Base-by-base conservation (phyloP, 2,888 invertebrate genomes). In the Polydrusus cervinus region DNA sequence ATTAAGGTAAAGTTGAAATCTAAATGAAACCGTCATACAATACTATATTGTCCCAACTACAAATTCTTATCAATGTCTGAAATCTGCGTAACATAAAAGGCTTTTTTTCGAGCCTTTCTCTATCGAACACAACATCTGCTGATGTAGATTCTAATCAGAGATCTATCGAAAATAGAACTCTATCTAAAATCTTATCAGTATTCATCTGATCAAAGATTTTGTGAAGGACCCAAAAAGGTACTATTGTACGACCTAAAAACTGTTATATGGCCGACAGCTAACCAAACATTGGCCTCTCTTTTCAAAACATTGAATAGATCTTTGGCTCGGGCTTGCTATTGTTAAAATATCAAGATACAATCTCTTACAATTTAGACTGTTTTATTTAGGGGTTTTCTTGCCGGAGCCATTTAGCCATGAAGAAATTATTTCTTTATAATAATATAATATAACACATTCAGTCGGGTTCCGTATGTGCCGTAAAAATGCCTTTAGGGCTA, bases 261-360 rank as follows among this genome's bases (percentile, higher is more conserved):
- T 76, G 80, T 81, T 80, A 79, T 81, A 83, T 84, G 84, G 85
- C 84, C 86, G 87, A 90, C 91, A 91, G 90, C 91, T 91, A 91
- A 91, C 90, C 91, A 91, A 91, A 91, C 90, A 91, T 90, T 90
- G 90, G 90, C 90, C 90, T 89, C 79, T 85, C 89, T 89, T 88
- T 88, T 88, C 87, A 87, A 88, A 86, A 80, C 81, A 86, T 85
- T 85, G 82, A 85, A 86, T 84, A 84, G 84, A 83, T 66, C 81
- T 82, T 83, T 85, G 84, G 85, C 85, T 85, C 84, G 84, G 85
- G 85, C 84, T 83, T 67, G 74, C 78, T 80, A 83, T 85, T 85
- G 84, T 85, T 80, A 74, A 78, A 67, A 80, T 81, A 81, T 83
- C 84, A 81, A 85, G 86, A 86, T 86, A 86, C 84, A 85, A 86